phyloP scores from a whole-genome alignment of 2,113 vertebrate species.

The Grammomys dolichurus region DNA sequence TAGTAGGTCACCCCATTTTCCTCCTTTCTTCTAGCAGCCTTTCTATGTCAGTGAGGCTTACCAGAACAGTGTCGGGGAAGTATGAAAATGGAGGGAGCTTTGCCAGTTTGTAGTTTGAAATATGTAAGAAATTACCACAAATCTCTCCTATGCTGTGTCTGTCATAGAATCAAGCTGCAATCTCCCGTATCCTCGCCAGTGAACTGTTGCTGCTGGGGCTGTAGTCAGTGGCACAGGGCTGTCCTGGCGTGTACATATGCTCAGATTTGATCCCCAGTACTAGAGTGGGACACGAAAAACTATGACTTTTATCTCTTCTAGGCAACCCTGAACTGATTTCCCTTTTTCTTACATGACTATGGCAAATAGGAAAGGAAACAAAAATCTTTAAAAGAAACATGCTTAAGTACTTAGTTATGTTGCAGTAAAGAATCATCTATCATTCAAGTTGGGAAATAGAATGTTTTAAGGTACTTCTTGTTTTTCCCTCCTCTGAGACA shows the following conservation, averaged over 20 bases:
- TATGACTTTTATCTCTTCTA: not conserved
- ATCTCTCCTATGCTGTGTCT: not conserved
- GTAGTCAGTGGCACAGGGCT: not conserved
- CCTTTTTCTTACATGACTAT: not conserved
- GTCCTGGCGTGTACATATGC: not conserved
- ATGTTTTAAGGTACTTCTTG: not conserved
- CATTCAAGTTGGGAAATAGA: not conserved
- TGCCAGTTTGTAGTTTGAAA: conserved; percentile 52
- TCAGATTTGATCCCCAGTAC: not conserved
- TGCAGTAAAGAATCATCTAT: conserved; percentile 8
- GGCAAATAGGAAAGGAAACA: conserved; percentile 7
- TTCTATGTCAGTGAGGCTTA: conserved; percentile 38
- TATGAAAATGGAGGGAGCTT: not conserved
- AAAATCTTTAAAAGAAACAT: not conserved
- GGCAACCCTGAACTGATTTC: not conserved
- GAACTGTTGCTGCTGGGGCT: not conserved
- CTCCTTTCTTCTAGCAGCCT: conserved; percentile 28
- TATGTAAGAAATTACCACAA: not conserved
- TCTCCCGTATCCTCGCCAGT: not conserved
- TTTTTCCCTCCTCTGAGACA: not conserved
- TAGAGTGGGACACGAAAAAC: not conserved
- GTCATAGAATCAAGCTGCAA: not conserved
- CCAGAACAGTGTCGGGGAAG: conserved; percentile 7
- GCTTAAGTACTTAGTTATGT: not conserved
- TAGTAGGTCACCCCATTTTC: not conserved